Evolutionary conservation across 2,113 vertebrate genomes (phyloP), one percentile per base, ranked within the genome.

Genomic region (Pachypanchax playfairii): DNA sequence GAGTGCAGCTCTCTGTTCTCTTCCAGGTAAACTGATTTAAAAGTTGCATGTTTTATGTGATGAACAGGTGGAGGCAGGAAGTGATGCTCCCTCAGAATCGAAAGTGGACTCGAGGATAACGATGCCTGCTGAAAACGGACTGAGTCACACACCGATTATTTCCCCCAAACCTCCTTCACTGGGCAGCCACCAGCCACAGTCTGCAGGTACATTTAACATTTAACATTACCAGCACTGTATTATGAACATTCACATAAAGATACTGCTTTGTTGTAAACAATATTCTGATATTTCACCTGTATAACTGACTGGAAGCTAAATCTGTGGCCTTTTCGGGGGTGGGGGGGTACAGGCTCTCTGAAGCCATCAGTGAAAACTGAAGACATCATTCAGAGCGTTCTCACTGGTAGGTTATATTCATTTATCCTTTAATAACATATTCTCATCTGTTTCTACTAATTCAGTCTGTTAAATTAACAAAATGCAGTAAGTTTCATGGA

Each of bases 301-400:
- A n/a, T n/a, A n/a, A n/a, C n/a, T n/a, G n/a, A n/a, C n/a, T n/a
- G n/a, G n/a, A n/a, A n/a, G n/a, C n/a, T n/a, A n/a, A n/a, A n/a
- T n/a, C n/a, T n/a, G n/a, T n/a, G n/a, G n/a, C n/a, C n/a, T n/a
- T n/a, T n/a, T n/a, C n/a, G n/a, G n/a, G n/a, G n/a, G n/a, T n/a
- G n/a, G n/a, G n/a, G n/a, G n/a, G n/a, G n/a, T 65, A 52, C 74
- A 99, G 97, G 95, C 62, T 94, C 95, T 6, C 88, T 95, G 65
- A 98, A 97, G 84, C 91, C 93, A 13, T 84, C 93, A 29, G 93
- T 92, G 56, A 98, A 94, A 90, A 93, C 94, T 55, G 97, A 98
- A 85, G 96, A 98, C 88, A 93, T 99, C 51, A 94, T 98, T 71
- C 94, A 96, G 72, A 97, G 94, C 24, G 93, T 98, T 53, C 91